phyloP scores from a whole-genome alignment of 30 jellyfish, hydroid and myxozoan genomes.

The Turritopsis dohrnii region DNA sequence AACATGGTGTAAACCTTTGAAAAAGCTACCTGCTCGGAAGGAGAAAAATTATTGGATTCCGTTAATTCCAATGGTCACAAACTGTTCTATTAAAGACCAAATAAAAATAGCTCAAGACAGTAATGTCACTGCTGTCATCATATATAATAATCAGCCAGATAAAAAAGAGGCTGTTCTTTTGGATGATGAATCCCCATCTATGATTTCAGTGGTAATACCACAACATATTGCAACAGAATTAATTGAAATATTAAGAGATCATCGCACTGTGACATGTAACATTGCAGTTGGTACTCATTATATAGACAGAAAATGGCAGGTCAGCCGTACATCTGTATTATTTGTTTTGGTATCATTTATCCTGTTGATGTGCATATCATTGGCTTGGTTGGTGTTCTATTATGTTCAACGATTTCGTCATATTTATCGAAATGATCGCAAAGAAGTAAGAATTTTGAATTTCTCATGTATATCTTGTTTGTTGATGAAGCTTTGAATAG shows the following conservation, averaged over 20 bases:
- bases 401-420: conserved; percentile 88
- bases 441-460: conserved; percentile 57
- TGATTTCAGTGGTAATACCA: conserved; percentile 56
- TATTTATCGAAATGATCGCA: conserved; percentile 74
- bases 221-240: conserved; percentile 31
- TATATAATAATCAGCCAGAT: conserved; percentile 35
- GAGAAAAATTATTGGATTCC: conserved; percentile 61
- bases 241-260: not conserved
- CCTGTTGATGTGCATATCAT: conserved; percentile 86
- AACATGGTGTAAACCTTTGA: conserved; percentile 14
- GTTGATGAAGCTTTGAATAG: no score
- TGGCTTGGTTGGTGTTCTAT: conserved; percentile 96
- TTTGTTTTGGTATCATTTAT: conserved; percentile 91
- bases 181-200: conserved; percentile 34
- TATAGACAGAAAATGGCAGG: conserved; percentile 55
- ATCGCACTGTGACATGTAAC: conserved; percentile 17
- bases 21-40: not conserved
- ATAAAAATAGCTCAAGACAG: conserved; percentile 48
- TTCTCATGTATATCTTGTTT: not conserved
- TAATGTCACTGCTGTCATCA: conserved; percentile 86
- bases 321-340: conserved; percentile 78
- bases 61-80: conserved; percentile 58
- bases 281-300: conserved; percentile 56
- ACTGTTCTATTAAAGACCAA: conserved; percentile 47
- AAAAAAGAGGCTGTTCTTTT: conserved; percentile 10